These are phyloP conservation scores for Zapus hudsonius DNA, from an alignment of 2,113 vertebrate genomes.

Conservation along the genomic window DNA sequence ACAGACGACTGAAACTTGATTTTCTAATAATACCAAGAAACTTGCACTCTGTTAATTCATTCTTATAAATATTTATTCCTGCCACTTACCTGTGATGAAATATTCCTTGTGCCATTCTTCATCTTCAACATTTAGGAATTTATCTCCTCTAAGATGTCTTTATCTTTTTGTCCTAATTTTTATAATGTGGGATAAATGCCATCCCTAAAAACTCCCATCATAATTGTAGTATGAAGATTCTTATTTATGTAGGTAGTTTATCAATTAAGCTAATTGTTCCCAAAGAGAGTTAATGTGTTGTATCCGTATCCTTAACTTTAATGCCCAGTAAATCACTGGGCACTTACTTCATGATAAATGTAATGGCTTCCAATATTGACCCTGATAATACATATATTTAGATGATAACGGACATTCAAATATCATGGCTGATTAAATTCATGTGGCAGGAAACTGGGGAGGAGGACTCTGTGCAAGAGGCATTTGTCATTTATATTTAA, in stretches of 20 bases:
- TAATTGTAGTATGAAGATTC: background rate
- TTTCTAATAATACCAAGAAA: background rate
- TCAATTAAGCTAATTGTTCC: background rate
- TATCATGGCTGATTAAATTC: background rate
- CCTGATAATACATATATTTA: background rate
- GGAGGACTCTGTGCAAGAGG: background rate
- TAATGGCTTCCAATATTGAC: background rate
- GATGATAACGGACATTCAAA: background rate
- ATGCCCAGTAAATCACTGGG: background rate
- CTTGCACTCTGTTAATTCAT: background rate
- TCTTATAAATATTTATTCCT: background rate
- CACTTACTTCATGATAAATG: background rate
- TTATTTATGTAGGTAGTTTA: background rate
- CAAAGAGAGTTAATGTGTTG: background rate
- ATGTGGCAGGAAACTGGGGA: background rate
- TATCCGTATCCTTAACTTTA: background rate
- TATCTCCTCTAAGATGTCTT: background rate
- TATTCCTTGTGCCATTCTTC: background rate
- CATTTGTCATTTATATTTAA: fast-evolving
- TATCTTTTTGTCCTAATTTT: background rate
- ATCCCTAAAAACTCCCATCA: background rate
- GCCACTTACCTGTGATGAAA: background rate
- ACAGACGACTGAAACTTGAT: background rate
- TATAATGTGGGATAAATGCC: background rate
- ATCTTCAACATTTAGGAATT: slow-evolving; percentile 13